A percentile compares a stretch with the other conserved stretches of the same genome.
Evolutionary conservation across 2,888 invertebrate genomes (phyloP).

Genomic region (Tipula vernalis): DNA sequence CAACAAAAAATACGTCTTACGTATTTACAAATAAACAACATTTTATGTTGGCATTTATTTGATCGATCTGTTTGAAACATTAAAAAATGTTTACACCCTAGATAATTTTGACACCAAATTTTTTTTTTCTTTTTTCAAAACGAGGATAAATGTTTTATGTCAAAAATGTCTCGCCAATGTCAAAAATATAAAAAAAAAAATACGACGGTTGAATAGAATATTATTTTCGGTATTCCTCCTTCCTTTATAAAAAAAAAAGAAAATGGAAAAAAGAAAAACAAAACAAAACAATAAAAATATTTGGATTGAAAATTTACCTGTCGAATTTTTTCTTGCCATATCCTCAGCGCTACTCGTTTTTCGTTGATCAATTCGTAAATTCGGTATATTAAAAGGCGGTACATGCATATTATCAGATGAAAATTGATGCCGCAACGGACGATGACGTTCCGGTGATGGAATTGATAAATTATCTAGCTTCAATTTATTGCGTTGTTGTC

Average conservation of each 20-base stretch:
- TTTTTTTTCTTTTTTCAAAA: neutral
- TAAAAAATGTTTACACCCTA: neutral
- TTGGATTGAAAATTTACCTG: conserved; percentile 38
- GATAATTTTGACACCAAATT: neutral
- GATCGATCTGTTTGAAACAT: neutral
- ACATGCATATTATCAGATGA: conserved; percentile 79
- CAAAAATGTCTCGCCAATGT: neutral
- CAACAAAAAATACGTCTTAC: no score
- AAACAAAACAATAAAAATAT: neutral
- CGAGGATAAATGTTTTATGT: neutral
- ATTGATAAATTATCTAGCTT: conserved; percentile 68
- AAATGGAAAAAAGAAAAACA: no score
- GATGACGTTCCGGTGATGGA: conserved; percentile 63
- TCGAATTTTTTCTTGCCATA: conserved; percentile 79
- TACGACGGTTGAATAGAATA: neutral
- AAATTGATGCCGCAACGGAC: conserved; percentile 64
- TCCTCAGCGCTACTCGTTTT: conserved; percentile 86
- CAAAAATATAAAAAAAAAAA: neutral
- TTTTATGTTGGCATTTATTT: neutral
- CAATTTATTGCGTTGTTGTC: conserved; percentile 78
- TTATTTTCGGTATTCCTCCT: neutral
- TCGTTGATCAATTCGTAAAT: conserved; percentile 70
- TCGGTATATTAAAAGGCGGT: conserved; percentile 79
- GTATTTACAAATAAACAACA: neutral
- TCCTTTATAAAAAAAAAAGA: neutral